Evolutionary conservation across 2,113 vertebrate species (phyloP).

Genomic region (Struthio camelus): DNA sequence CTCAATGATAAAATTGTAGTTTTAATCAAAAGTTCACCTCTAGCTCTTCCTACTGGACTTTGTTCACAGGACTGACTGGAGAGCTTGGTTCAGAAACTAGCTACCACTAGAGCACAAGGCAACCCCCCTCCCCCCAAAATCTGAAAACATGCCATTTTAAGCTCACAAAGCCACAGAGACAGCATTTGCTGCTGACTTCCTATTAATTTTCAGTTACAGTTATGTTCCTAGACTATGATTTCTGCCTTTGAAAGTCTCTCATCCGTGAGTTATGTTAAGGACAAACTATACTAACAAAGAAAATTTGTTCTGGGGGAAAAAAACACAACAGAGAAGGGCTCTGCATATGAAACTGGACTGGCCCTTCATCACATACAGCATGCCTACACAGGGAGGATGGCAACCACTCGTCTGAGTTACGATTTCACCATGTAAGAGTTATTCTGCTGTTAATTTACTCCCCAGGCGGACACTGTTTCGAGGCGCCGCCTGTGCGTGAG

Average conservation of each 20-base stretch:
- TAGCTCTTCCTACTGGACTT: neutral
- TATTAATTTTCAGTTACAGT: neutral
- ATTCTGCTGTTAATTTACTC: rapidly evolving
- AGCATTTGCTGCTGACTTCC: neutral
- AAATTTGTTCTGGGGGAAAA: neutral
- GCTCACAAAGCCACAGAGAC: neutral
- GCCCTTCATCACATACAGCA: neutral
- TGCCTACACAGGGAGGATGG: rapidly evolving
- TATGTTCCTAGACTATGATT: neutral
- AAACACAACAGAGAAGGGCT: neutral
- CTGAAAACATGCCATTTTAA: neutral
- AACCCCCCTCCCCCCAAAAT: neutral
- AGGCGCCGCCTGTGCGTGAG: neutral
- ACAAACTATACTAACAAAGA: neutral
- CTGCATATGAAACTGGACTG: neutral
- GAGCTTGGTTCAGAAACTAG: neutral
- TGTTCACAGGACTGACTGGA: neutral
- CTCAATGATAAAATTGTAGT: neutral
- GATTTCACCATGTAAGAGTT: neutral
- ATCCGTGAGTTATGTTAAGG: neutral
- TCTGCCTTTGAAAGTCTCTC: neutral
- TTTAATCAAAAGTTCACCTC: neutral
- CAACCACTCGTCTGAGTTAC: neutral
- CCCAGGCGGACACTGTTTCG: rapidly evolving
- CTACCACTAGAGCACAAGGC: neutral